Evolutionary conservation across 2,888 invertebrate species (phyloP).

Genomic region (Hanleya hanleyi): DNA sequence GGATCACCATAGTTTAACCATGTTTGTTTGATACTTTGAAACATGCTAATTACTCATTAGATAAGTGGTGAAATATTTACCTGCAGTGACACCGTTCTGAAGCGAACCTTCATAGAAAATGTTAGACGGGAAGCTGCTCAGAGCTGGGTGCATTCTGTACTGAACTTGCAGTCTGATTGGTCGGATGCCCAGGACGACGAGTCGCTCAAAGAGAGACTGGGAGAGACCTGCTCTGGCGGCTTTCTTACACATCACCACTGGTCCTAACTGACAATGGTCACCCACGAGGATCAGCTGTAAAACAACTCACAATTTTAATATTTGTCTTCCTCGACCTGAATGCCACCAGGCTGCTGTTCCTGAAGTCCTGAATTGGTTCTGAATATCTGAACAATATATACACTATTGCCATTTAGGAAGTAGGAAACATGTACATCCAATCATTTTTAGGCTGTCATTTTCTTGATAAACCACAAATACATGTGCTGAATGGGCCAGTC

Average conservation of each 20-base stretch:
- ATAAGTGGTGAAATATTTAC: conserved; percentile 61
- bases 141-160: conserved; percentile 99
- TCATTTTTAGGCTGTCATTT: no score
- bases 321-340: not conserved
- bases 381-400: not conserved
- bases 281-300: conserved; percentile 91
- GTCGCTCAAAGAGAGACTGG: conserved; percentile 96
- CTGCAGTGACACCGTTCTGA: conserved; percentile 98
- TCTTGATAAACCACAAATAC: no score
- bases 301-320: not conserved
- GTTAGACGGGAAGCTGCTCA: conserved; percentile 98
- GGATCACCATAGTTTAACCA: no score
- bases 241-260: conserved; percentile 99
- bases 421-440: no score
- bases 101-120: conserved; percentile 99
- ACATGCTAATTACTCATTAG: not conserved
- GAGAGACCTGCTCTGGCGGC: conserved; percentile 97
- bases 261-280: conserved; percentile 99
- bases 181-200: conserved; percentile 96
- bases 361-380: no score
- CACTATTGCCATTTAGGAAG: not conserved
- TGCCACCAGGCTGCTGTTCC: no score
- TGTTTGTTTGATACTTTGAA: not conserved
- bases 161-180: conserved; percentile 96
- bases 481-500: no score